Percentiles rank a stretch among this genome's conserved stretches.
Evolutionary conservation across 1,140 invertebrate genomes (phyloP).

Genomic region (Nasonia vitripennis): DNA sequence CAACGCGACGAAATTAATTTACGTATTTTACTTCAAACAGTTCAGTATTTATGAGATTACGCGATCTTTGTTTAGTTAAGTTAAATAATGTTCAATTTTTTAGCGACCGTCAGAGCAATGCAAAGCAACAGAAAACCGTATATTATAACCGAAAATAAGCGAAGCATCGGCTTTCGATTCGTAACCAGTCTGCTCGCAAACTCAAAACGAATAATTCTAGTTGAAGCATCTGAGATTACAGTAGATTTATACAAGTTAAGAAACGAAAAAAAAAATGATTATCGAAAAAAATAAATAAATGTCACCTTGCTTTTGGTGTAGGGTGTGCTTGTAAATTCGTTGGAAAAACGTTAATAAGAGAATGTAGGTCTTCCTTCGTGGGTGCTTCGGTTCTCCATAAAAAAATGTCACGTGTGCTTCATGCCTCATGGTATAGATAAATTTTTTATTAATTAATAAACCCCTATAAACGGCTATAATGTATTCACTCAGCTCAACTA

Average conservation of each 20-base stretch:
- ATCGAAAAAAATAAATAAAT: conserved; percentile 40
- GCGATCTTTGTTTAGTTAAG: conserved; percentile 17
- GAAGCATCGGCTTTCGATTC: conserved; percentile 21
- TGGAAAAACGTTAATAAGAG: conserved; percentile 27
- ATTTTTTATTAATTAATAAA: conserved; percentile 52
- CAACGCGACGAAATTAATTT: conserved; percentile 43
- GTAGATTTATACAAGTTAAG: conserved; percentile 36
- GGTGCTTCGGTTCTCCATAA: conserved; percentile 51
- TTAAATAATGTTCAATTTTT: conserved; percentile 10
- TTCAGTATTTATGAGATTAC: conserved; percentile 50
- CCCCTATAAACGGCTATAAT: conserved; percentile 50
- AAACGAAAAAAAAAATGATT: conserved; percentile 22
- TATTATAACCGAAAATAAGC: conserved; percentile 2
- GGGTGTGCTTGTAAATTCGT: conserved; percentile 50
- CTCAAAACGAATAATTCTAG: conserved; percentile 24
- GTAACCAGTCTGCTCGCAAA: conserved; percentile 37
- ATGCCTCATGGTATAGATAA: conserved; percentile 49
- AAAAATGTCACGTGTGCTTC: conserved; percentile 52
- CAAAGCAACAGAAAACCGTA: conserved; percentile 17
- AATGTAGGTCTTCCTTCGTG: conserved; percentile 52
- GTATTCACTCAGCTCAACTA: conserved; percentile 51
- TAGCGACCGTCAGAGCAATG: conserved; percentile 23
- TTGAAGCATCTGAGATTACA: conserved; percentile 44
- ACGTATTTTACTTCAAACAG: conserved; percentile 35
- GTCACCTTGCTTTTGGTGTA: conserved; percentile 52